Evolutionary conservation across 2,888 invertebrate genomes (phyloP).

Genomic region (Ceramica pisi): DNA sequence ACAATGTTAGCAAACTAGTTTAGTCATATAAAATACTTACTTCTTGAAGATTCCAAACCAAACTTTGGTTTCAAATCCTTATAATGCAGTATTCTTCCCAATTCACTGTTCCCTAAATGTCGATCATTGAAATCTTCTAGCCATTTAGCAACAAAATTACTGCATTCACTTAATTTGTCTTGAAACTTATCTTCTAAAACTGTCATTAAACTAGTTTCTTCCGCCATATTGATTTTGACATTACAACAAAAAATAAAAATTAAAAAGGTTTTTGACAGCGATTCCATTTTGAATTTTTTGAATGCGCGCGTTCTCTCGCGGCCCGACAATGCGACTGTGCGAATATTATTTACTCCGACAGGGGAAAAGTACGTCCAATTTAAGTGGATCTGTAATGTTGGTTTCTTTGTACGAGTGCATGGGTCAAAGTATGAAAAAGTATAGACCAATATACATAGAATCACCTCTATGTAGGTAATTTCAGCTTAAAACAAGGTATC

Average conservation of each 20-base stretch:
- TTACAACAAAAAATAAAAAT: constrained; percentile 48
- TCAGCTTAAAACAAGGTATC: constrained; percentile 3
- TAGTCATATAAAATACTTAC: constrained; percentile 58
- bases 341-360: constrained; percentile 34
- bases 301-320: constrained; percentile 68
- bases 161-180: constrained; percentile 71
- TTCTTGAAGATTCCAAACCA: constrained; percentile 50
- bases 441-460: background rate
- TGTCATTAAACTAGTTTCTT: constrained; percentile 52
- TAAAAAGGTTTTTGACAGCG: constrained; percentile 33
- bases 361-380: background rate
- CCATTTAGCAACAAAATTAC: constrained; percentile 67
- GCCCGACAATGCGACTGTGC: constrained; percentile 70
- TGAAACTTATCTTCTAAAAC: constrained; percentile 73
- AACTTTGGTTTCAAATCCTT: constrained; percentile 78
- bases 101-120: constrained; percentile 75
- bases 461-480: background rate
- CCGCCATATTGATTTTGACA: constrained; percentile 40
- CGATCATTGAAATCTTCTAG: constrained; percentile 81
- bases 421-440: constrained; percentile 17
- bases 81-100: constrained; percentile 79
- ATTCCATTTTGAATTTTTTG: constrained; percentile 67
- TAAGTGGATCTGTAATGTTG: background rate
- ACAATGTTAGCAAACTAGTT: background rate
- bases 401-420: background rate